These are phyloP conservation scores for Hemicentrotus pulcherrimus DNA, from an alignment of 35 echinoderm and acorn worm species.

Conservation along the genomic window DNA sequence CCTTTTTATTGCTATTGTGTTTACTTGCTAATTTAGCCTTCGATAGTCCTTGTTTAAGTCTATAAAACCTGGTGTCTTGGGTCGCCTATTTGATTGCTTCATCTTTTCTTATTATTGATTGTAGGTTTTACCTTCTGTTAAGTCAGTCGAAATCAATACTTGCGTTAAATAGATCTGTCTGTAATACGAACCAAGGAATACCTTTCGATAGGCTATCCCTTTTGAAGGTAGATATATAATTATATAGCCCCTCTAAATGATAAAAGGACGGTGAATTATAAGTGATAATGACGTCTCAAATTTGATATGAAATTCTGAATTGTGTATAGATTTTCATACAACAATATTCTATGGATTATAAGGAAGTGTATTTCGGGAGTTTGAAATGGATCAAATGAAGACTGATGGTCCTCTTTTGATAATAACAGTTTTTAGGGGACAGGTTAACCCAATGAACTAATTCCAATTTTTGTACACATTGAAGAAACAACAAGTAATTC, in stretches of 20 bases:
- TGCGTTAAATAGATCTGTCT: not conserved
- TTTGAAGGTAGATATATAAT: not conserved
- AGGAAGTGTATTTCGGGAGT: too few species aligned
- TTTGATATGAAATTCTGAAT: too few species aligned
- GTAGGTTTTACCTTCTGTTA: not conserved
- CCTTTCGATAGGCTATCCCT: not conserved
- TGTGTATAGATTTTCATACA: too few species aligned
- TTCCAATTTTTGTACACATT: too few species aligned
- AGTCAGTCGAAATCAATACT: not conserved
- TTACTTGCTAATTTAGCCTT: not conserved
- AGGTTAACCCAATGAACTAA: too few species aligned
- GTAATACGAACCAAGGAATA: not conserved
- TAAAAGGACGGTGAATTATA: not conserved
- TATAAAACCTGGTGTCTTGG: not conserved
- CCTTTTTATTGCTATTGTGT: not conserved
- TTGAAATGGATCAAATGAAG: too few species aligned
- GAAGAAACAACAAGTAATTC: too few species aligned
- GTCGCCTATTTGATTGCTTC: not conserved
- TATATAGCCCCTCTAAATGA: not conserved
- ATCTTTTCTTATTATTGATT: not conserved
- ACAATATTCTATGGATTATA: too few species aligned
- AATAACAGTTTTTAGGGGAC: too few species aligned
- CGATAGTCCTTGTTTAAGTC: not conserved
- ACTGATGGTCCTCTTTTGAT: too few species aligned
- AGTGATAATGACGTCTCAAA: not conserved